Evolutionary conservation across 2,797 vertebrate genomes (phyloP).

Genomic region (Channallabes apus): DNA sequence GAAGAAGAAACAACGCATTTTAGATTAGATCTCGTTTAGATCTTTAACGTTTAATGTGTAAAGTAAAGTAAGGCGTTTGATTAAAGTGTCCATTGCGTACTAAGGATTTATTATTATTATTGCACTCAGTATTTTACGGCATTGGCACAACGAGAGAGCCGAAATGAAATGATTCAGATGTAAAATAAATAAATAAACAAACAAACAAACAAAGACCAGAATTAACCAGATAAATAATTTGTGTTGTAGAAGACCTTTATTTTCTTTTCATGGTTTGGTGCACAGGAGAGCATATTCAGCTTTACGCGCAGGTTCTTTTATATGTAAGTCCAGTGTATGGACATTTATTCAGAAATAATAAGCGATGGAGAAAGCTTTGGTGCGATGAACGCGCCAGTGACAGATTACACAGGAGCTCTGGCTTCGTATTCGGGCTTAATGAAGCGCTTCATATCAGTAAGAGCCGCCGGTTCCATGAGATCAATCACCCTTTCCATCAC

Average conservation of each 20-base stretch:
- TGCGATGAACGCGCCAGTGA: slow-evolving; percentile 65
- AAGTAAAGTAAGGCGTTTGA: not conserved
- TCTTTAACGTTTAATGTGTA: not conserved
- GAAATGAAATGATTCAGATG: not conserved
- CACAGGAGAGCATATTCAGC: not conserved
- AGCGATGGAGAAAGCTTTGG: slow-evolving; percentile 65
- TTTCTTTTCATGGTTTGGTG: not conserved
- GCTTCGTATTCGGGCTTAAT: slow-evolving; percentile 79
- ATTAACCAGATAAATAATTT: not conserved
- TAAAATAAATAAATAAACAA: not conserved
- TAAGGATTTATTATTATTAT: no score
- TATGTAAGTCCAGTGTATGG: slow-evolving; percentile 49
- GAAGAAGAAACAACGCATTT: not conserved
- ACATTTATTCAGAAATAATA: slow-evolving; percentile 65
- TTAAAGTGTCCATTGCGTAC: not conserved
- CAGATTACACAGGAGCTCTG: slow-evolving; percentile 70
- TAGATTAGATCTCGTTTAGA: not conserved
- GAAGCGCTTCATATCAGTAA: slow-evolving; percentile 79
- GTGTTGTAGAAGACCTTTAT: not conserved
- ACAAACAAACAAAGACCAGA: not conserved
- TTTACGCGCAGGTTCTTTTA: slow-evolving; percentile 10
- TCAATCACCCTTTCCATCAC: slow-evolving; percentile 72
- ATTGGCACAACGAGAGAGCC: not conserved
- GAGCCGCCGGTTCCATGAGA: slow-evolving; percentile 71
- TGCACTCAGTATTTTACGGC: not conserved